Evolutionary conservation across 2,888 invertebrate genomes (phyloP).

Genomic region (Petrophora chlorosata): DNA sequence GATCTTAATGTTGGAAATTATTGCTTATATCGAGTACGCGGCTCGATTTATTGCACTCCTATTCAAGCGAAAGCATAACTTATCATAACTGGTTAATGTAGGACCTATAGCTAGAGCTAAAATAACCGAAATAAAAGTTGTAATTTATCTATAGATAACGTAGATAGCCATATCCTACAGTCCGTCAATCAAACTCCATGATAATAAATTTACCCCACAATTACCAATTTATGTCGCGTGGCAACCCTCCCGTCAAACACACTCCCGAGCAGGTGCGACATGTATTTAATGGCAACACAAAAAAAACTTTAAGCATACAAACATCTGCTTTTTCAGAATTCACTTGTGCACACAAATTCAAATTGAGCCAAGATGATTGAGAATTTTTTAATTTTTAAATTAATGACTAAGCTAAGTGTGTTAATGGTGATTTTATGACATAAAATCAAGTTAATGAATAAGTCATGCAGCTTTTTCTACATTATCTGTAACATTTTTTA

Average conservation of each 20-base stretch:
- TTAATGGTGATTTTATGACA: constrained; percentile 11
- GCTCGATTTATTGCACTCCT: constrained; percentile 15
- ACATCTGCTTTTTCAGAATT: constrained; percentile 80
- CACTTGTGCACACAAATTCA: constrained; percentile 65
- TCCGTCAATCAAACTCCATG: constrained; percentile 14
- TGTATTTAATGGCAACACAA: constrained; percentile 63
- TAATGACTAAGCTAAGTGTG: constrained; percentile 3
- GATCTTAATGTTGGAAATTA: constrained; percentile 19
- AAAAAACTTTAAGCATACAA: constrained; percentile 39
- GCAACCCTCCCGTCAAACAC: constrained; percentile 48
- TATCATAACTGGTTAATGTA: neutral
- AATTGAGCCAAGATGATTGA: constrained; percentile 47
- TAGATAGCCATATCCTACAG: constrained; percentile 2
- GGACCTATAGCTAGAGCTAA: neutral
- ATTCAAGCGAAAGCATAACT: neutral
- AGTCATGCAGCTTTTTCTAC: too few relatives aligned
- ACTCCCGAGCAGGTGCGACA: constrained; percentile 67
- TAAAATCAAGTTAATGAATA: constrained; percentile 17
- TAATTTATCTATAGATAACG: neutral
- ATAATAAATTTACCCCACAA: constrained; percentile 35
- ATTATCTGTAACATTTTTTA: too few relatives aligned
- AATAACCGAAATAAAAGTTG: neutral
- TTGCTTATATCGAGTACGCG: constrained; percentile 11
- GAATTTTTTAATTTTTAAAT: constrained; percentile 2
- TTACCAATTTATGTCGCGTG: constrained; percentile 40